phyloP scores from a whole-genome alignment of 2,113 vertebrate genomes.

The Emydura subglobosa region DNA sequence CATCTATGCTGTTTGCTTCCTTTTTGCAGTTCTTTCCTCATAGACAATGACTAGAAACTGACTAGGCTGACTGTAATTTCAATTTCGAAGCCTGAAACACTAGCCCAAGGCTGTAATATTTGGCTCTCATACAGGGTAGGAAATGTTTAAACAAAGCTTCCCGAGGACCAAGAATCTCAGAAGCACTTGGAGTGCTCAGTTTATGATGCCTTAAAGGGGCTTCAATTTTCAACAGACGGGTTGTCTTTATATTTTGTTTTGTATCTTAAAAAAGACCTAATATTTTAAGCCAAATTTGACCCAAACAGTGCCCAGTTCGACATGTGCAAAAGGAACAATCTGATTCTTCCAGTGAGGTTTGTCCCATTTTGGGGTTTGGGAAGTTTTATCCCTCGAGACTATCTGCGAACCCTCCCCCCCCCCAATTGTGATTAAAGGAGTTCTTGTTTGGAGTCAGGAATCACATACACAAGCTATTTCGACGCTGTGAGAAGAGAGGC shows the following conservation, averaged over 20 bases:
- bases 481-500: background rate
- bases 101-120: background rate
- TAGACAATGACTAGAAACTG: background rate
- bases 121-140: background rate
- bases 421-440: background rate
- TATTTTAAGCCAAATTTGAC: background rate
- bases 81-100: background rate
- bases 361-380: background rate
- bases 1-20: background rate
- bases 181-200: background rate
- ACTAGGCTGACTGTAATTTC: background rate
- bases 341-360: background rate
- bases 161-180: background rate
- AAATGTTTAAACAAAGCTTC: background rate
- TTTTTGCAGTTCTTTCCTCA: background rate
- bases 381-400: background rate
- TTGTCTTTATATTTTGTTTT: background rate
- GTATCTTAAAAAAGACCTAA: background rate
- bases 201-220: background rate
- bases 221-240: background rate
- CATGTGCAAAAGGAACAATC: background rate
- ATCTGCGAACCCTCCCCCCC: background rate
- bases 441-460: accelerated
- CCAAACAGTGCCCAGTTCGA: too few species aligned
- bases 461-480: background rate